Evolutionary conservation across 2,797 vertebrate genomes (phyloP).

Genomic region (Morelia viridis): DNA sequence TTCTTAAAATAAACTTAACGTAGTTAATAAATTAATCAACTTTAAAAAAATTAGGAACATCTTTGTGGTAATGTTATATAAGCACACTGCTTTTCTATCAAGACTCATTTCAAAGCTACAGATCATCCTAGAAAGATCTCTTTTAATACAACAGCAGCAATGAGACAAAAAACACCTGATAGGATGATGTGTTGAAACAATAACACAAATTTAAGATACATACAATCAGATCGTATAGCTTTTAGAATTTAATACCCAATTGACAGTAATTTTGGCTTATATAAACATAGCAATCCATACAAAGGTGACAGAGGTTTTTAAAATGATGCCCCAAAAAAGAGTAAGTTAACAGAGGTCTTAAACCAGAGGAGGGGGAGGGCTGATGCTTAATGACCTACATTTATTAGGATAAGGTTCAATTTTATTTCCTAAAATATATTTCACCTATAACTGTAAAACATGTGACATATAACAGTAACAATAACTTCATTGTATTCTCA

Average conservation of each 20-base stretch:
- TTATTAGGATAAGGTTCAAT: background rate
- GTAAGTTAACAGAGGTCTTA: background rate
- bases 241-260: background rate
- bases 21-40: background rate
- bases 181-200: background rate
- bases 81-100: background rate
- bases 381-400: background rate
- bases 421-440: background rate
- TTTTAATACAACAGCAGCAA: background rate
- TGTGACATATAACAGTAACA: background rate
- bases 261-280: background rate
- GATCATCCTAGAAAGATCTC: too few relatives aligned
- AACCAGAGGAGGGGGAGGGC: background rate
- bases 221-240: background rate
- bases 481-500: background rate
- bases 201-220: background rate
- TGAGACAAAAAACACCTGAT: background rate
- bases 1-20: background rate
- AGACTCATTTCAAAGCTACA: background rate
- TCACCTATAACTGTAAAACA: background rate
- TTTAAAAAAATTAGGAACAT: background rate
- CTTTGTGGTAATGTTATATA: background rate
- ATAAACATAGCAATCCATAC: background rate
- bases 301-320: background rate
- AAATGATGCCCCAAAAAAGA: background rate